These are phyloP conservation scores for Sturnira hondurensis DNA, from an alignment of 2,113 vertebrate genomes.

Conservation along the genomic window DNA sequence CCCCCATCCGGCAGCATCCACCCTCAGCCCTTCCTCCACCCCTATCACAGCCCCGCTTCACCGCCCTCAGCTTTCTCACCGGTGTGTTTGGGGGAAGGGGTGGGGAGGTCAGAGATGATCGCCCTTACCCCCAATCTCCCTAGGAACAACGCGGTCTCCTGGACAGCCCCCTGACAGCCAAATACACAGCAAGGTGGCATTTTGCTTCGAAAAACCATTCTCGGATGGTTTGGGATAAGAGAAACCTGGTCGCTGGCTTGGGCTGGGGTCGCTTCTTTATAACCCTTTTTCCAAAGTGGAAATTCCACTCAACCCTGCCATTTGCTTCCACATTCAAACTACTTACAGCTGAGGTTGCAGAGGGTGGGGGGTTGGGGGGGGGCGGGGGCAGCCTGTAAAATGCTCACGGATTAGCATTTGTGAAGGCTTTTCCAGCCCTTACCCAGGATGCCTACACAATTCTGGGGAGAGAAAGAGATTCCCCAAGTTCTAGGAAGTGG, in stretches of 20 bases:
- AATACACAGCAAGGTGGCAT: background rate
- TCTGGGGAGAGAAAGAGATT: background rate
- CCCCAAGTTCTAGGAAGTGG: constrained; percentile 39
- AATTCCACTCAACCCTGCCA: background rate
- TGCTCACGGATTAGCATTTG: constrained; percentile 58
- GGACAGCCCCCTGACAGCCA: background rate
- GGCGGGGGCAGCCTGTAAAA: constrained; percentile 18
- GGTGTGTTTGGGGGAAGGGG: too few species aligned
- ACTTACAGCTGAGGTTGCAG: background rate
- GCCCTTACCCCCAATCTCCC: background rate
- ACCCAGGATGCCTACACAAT: background rate
- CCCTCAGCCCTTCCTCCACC: too few species aligned
- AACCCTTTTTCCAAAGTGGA: background rate
- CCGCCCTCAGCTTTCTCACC: background rate
- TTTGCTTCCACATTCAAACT: background rate
- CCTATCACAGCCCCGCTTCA: background rate
- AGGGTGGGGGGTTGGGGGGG: background rate
- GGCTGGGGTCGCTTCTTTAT: background rate
- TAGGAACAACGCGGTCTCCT: background rate
- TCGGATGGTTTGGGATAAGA: background rate
- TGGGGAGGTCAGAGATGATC: background rate
- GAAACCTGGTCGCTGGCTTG: background rate
- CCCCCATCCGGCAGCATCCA: fast-evolving
- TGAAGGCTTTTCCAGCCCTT: background rate
- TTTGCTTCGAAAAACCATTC: background rate